A percentile compares a stretch with the other conserved stretches of the same genome.
Conservation (phyloP, 2,888 invertebrate species). For the Nomada lathburiana region DNA sequence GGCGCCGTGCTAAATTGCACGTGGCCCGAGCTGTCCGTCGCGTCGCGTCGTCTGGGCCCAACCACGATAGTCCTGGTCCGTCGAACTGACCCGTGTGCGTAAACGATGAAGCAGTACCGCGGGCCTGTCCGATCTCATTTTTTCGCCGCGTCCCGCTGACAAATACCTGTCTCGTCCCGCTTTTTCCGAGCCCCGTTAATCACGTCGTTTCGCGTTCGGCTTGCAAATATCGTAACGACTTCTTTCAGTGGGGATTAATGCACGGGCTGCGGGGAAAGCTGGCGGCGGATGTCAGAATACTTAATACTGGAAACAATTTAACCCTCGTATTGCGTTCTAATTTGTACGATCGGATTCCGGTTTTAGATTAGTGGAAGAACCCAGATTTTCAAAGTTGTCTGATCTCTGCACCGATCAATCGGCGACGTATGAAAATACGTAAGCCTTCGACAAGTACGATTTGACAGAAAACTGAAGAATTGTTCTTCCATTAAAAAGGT, state of each 20-base stretch:
- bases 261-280: too few species aligned
- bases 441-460: too few species aligned
- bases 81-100: constrained; percentile 24
- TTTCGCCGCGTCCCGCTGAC: constrained; percentile 36
- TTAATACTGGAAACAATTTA: too few species aligned
- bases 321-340: too few species aligned
- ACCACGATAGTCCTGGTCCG: constrained; percentile 37
- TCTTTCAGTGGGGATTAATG: constrained; percentile 14
- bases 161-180: constrained; percentile 28
- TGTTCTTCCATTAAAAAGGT: too few species aligned
- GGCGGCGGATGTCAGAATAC: too few species aligned
- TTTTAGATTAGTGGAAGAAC: too few species aligned
- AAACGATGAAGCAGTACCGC: constrained; percentile 20
- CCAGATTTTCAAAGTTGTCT: too few species aligned
- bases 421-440: too few species aligned
- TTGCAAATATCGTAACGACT: constrained; percentile 40
- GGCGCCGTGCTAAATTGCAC: constrained; percentile 71
- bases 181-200: constrained; percentile 38
- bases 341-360: too few species aligned
- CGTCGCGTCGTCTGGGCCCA: neutral
- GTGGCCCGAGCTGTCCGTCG: constrained; percentile 53
- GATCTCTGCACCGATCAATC: too few species aligned
- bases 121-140: constrained; percentile 44
- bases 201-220: constrained; percentile 45
- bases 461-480: too few species aligned